A percentile compares a stretch with the other conserved stretches of the same genome.
phyloP scores from a whole-genome alignment of 2,888 invertebrate genomes.

The Macaria notata region DNA sequence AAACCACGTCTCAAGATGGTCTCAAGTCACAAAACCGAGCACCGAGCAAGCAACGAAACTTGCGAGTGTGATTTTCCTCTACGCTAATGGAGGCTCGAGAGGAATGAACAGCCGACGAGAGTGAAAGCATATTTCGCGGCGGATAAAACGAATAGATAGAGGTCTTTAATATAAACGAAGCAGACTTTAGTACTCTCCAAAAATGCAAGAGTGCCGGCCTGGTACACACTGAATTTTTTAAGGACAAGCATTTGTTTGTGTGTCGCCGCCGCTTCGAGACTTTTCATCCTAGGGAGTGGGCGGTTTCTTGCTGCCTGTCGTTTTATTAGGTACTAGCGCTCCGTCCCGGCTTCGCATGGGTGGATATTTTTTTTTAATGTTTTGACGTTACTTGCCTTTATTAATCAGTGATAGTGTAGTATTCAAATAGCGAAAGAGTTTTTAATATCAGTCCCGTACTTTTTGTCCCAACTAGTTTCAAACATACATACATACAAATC shows the following conservation, averaged over 20 bases:
- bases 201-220: conserved; percentile 71
- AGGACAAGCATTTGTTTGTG: conserved; percentile 50
- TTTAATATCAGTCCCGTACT: too few relatives aligned
- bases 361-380: too few relatives aligned
- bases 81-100: conserved; percentile 34
- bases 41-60: conserved; percentile 20
- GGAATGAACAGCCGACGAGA: conserved; percentile 65
- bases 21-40: conserved; percentile 19
- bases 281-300: conserved; percentile 34
- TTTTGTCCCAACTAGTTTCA: too few relatives aligned
- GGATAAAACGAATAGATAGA: conserved; percentile 82
- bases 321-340: conserved; percentile 17
- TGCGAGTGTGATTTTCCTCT: conserved; percentile 27
- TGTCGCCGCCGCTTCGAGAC: conserved; percentile 29
- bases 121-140: conserved; percentile 75
- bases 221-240: conserved; percentile 76
- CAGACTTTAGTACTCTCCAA: conserved; percentile 80
- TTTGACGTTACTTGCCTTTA: too few relatives aligned
- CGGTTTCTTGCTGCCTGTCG: neutral
- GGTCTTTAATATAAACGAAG: conserved; percentile 82
- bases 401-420: too few relatives aligned
- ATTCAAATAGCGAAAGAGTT: too few relatives aligned
- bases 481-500: too few relatives aligned
- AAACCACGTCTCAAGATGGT: neutral
- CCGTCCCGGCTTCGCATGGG: too few relatives aligned